Evolutionary conservation across 2,113 vertebrate genomes (phyloP).

Genomic region (Epinephelus lanceolatus): DNA sequence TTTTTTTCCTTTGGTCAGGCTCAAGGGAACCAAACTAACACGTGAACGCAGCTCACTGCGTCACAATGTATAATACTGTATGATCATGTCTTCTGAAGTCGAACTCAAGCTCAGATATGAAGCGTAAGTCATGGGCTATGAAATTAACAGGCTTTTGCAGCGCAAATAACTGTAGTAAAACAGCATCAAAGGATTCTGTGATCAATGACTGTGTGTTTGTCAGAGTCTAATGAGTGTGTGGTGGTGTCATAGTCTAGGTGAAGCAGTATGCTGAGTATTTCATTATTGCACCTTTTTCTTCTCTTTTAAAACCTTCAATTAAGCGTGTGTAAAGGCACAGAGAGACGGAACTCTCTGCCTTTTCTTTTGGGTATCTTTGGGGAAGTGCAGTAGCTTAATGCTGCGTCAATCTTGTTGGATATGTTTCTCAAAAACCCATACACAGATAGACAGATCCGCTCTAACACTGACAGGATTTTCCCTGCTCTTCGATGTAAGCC

Average conservation of each 20-base stretch:
- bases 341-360: neutral
- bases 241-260: neutral
- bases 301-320: slow-evolving; percentile 25
- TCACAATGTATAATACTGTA: neutral
- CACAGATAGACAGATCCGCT: neutral
- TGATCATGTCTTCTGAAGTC: slow-evolving; percentile 18
- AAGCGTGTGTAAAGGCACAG: neutral
- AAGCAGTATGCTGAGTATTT: neutral
- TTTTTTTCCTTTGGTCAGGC: neutral
- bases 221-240: slow-evolving; percentile 19
- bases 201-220: slow-evolving; percentile 32
- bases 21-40: neutral
- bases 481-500: slow-evolving; percentile 24
- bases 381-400: neutral
- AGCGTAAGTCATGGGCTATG: neutral
- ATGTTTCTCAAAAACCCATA: neutral
- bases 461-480: slow-evolving; percentile 24
- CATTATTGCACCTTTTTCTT: slow-evolving; percentile 13
- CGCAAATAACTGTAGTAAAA: neutral
- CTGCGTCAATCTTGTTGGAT: slow-evolving; percentile 27
- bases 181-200: slow-evolving; percentile 24
- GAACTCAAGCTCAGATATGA: neutral
- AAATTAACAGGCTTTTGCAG: slow-evolving; percentile 17
- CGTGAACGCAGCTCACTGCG: neutral
- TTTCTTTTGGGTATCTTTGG: neutral